Base-by-base conservation (phyloP, 2,888 invertebrate genomes). In the Netelia virgata region DNA sequence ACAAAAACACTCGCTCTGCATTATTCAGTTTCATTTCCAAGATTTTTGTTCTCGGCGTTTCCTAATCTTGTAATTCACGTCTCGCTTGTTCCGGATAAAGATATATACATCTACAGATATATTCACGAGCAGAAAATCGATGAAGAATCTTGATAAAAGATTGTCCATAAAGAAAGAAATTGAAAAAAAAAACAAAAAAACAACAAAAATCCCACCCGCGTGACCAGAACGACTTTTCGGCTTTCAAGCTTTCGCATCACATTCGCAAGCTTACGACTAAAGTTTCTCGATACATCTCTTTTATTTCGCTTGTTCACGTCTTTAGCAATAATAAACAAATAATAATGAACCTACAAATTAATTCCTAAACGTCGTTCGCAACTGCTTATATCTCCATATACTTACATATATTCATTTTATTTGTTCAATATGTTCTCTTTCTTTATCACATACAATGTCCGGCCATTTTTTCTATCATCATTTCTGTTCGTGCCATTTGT, bases 241-340 rank as follows among this genome's bases (percentile, higher is more conserved):
- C 93, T 93, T 93, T 87, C 75, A 88, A 91, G 93, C 93, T 93
- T 93, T 86, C 90, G 93, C 93, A 92, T 91, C 89, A 90, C 90
- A 90, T 92, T 86, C 87, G 91, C 92, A 84, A 92, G 93, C 93
- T 92, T 92, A 80, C 88, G 88, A 91, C 87, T 89, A 87, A 89
- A 89, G 89, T 85, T 87, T 89, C 88, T 87, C 86, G 88, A 90
- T 87, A 90, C 69, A 43, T 28, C 28, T 3, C 3, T 64, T 90
- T 89, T 85, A 88, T 90, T 90, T 90, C 86, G 90, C 90, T 91
- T 91, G 68, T 3, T 78, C 64, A 70, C 78, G 70, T 87, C 83
- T 86, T 73, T 73, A 81, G 84, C 68, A 50, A 53, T 28, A 28
- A 28, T 28, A 66, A 76, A 68, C 59, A 66, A 41, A n/a, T 55